Base-by-base conservation (phyloP, 2,797 vertebrate species). In the Philypnodon macrostomus region DNA sequence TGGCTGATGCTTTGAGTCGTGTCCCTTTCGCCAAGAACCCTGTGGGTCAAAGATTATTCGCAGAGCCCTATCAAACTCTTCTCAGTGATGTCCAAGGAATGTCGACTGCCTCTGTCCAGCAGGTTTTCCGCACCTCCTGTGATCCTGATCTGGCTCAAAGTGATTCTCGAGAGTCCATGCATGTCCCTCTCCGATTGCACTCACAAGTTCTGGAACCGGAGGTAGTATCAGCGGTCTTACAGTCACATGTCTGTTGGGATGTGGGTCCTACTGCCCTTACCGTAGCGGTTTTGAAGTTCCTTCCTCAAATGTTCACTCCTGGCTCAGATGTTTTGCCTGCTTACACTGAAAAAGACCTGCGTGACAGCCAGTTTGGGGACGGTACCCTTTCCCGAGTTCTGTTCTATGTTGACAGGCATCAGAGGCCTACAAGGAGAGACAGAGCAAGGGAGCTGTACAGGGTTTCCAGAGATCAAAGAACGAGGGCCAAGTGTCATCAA, bases 271-370 rank as follows among this genome's bases (percentile, higher is more conserved):
- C n/a, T n/a, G n/a, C n/a, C n/a, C n/a, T n/a, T n/a, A n/a, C n/a
- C n/a, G n/a, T n/a, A n/a, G n/a, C n/a, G n/a, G n/a, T n/a, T n/a
- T n/a, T n/a, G n/a, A n/a, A 39, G 16, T 21, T 7, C 5, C 35
- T 51, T 3, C 21, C 29, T 32, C n/a, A 48, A 44, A 7, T 40
- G 53, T 2, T 23, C 24, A 27, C 19, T n/a, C 13, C 30, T 41
- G 29, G 35, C 8, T 19, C 2, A 4, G 36, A 27, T 4, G 3
- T 8, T 16, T 15, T 54, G 4, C 47, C 37, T 21, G 30, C 37
- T 0, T 42, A 57, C 23, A 27, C 21, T 0, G 15, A 48, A 15
- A 18, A 15, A 5, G 54, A 36, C 1, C 31, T 58, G 4, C 0
- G 13, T 13, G 24, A 37, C 0, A 49, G 42, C 2, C 31, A 49